A percentile compares a stretch with the other conserved stretches of the same genome.
Conservation (phyloP, 2,888 invertebrate species). For the Norana najaformis region DNA sequence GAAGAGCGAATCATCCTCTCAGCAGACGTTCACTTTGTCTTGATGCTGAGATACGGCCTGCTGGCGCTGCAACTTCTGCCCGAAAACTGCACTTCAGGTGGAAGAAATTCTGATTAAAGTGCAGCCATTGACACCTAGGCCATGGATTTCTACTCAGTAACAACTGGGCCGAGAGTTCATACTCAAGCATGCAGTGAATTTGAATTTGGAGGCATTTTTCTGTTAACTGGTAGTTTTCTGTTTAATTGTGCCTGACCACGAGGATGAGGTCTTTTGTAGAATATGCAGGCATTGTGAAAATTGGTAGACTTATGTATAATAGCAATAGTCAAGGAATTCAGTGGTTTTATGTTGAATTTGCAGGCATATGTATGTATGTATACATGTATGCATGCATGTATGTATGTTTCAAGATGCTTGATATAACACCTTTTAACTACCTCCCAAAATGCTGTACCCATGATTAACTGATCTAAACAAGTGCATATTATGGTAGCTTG, state of each 20-base stretch:
- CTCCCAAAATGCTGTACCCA: no score
- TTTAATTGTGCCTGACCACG: not conserved
- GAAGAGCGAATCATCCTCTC: slow-evolving; percentile 48
- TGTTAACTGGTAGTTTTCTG: not conserved
- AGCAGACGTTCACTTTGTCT: slow-evolving; percentile 75
- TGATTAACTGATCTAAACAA: no score
- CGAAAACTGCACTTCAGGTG: slow-evolving; percentile 76
- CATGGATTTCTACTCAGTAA: not conserved
- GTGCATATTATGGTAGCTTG: no score
- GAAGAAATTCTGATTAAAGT: not conserved
- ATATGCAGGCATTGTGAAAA: not conserved
- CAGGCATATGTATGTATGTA: not conserved
- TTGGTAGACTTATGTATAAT: not conserved
- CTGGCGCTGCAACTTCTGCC: slow-evolving; percentile 75
- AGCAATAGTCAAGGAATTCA: not conserved
- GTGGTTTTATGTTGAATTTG: not conserved
- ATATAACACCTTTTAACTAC: no score
- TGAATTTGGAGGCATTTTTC: not conserved
- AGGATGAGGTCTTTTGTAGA: not conserved
- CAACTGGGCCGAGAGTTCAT: not conserved
- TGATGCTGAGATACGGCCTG: slow-evolving; percentile 77
- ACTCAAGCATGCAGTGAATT: not conserved
- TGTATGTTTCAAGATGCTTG: no score
- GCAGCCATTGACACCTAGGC: not conserved
- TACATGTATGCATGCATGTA: not conserved